Evolutionary conservation across 2,113 vertebrate species (phyloP).

Genomic region (Entelurus aequoreus): DNA sequence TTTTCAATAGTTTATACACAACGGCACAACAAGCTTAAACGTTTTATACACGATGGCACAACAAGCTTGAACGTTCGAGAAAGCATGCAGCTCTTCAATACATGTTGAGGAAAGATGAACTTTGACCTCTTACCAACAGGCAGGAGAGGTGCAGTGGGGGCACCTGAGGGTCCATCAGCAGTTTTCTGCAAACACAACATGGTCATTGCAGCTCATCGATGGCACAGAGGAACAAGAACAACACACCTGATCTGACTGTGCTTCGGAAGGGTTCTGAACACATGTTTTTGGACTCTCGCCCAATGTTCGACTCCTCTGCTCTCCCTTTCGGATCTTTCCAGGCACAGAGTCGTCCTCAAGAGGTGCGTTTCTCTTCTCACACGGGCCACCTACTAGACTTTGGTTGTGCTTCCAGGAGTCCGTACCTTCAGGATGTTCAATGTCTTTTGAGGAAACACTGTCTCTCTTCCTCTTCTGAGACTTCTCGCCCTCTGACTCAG

Average conservation of each 20-base stretch:
- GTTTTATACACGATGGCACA: too few species aligned
- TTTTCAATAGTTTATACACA: too few species aligned
- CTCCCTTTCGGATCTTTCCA: not conserved
- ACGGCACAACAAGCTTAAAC: too few species aligned
- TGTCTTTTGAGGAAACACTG: not conserved
- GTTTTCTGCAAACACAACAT: not conserved
- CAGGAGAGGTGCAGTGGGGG: conserved; percentile 60
- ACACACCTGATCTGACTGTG: not conserved
- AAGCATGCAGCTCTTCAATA: too few species aligned
- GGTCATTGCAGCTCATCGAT: not conserved
- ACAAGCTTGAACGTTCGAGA: too few species aligned
- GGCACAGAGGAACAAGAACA: not conserved
- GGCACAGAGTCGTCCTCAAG: not conserved
- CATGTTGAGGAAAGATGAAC: not conserved
- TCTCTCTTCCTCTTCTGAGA: not conserved
- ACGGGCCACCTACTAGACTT: too few species aligned
- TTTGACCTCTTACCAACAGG: conserved; percentile 79
- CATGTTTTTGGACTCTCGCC: not conserved
- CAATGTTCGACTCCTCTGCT: not conserved
- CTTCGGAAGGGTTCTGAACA: not conserved
- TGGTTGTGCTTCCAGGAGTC: not conserved
- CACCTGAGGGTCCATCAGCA: not conserved
- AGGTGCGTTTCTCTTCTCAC: not conserved
- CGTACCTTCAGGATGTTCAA: not conserved
- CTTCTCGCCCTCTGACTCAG: not conserved